Evolutionary conservation across 2,888 invertebrate species (phyloP), one percentile per base, ranked within the genome.

Genomic region (Shargacucullia verbasci): DNA sequence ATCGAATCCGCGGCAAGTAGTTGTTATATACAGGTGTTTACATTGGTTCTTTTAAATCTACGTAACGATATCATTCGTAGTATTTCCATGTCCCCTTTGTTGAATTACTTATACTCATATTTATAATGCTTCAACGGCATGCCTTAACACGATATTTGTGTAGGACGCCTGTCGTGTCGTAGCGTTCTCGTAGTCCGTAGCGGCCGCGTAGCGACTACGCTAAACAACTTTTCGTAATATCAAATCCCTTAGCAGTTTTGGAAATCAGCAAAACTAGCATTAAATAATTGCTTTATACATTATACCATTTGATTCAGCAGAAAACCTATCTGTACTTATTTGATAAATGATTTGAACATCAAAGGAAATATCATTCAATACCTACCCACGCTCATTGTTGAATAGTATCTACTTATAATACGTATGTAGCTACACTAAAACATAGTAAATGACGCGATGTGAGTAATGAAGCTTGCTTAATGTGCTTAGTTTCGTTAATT

Each of bases 301-400:
- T 45, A 70, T 38, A 64, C 38, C 45, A 58, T 66, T 64, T 46
- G 20, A 27, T 70, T 59, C 65, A 48, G 69, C 48, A 46, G 14
- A 41, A 55, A 55, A 64, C 34, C 13, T 33, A 65, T 65, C 15
- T 44, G 15, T 56, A 37, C 14, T 33, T 56, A 39, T 38, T 45
- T 64, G 70, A 58, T 70, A 64, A 70, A 66, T 66, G 57, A 53
- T 48, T 46, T 53, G 27, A 13, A 43, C 46, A 59, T 67, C 35
- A 47, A 46, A 70, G 38, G 40, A 44, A 58, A 58, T 64, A 58
- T 53, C 46, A 41, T 65, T 46, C 37, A 35, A 25, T 49, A 12
- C 48, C 46, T 33, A 47, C 48, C 46, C 41, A 50, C 66, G 48
- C 38, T 11, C n/a, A n/a, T n/a, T 58, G 29, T 33, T 27, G 31